Percentiles rank a stretch among this genome's conserved stretches.
phyloP scores from a whole-genome alignment of 1,140 invertebrate species.

The Philaenus spumarius region DNA sequence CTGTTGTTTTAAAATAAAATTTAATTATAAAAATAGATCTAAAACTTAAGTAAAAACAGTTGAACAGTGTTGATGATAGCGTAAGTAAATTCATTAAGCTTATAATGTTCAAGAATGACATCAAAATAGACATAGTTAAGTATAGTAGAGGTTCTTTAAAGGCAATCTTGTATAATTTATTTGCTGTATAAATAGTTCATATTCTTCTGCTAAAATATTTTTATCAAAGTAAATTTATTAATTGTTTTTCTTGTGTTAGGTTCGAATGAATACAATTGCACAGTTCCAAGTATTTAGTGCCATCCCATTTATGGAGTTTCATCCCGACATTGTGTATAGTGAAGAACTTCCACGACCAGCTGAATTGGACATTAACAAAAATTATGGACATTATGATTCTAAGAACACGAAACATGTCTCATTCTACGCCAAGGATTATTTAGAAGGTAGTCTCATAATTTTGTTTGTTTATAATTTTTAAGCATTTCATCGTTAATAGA shows the following conservation, averaged over 20 bases:
- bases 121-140: too few species aligned
- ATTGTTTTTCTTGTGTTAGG: constrained; percentile 44
- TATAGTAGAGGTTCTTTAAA: too few species aligned
- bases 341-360: constrained; percentile 46
- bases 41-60: too few species aligned
- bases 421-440: constrained; percentile 79
- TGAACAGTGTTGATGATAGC: too few species aligned
- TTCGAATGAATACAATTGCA: constrained; percentile 78
- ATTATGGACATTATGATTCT: constrained; percentile 72
- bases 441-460: constrained; percentile 52
- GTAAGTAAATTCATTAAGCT: too few species aligned
- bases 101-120: too few species aligned
- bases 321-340: constrained; percentile 53
- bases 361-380: constrained; percentile 65
- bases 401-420: constrained; percentile 63
- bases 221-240: not conserved
- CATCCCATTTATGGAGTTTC: constrained; percentile 71
- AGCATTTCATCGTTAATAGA: too few species aligned
- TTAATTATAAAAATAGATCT: too few species aligned
- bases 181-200: too few species aligned
- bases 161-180: too few species aligned
- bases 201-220: not conserved
- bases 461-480: too few species aligned
- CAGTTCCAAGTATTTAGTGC: constrained; percentile 75
- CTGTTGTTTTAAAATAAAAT: too few species aligned